Evolutionary conservation across 1,140 invertebrate species (phyloP).

Genomic region (Hycleus cichorii): DNA sequence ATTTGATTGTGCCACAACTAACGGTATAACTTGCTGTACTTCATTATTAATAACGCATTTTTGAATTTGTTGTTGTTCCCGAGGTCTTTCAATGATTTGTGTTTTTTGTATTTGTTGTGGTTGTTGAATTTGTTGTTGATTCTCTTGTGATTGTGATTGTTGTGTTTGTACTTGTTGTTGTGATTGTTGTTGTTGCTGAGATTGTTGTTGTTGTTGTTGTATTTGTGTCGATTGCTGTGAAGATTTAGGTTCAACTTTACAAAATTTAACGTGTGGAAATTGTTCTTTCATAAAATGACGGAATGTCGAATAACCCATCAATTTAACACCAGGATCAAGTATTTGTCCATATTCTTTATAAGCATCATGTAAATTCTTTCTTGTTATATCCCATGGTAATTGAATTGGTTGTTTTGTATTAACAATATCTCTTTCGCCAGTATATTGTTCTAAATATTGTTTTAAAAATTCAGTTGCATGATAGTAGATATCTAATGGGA

Average conservation of each 20-base stretch:
- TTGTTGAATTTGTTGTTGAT: conserved; percentile 46
- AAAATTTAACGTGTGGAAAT: conserved; percentile 69
- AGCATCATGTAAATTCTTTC: conserved; percentile 64
- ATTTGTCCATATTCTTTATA: conserved; percentile 66
- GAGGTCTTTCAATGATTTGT: conserved; percentile 40
- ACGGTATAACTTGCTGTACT: conserved; percentile 51
- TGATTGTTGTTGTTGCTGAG: conserved; percentile 38
- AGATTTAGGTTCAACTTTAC: conserved; percentile 53
- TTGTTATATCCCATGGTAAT: conserved; percentile 59
- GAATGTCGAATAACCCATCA: conserved; percentile 75
- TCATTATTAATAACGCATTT: conserved; percentile 43
- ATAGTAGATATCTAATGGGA: conserved; percentile 68
- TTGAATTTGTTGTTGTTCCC: conserved; percentile 47
- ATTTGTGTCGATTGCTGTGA: conserved; percentile 42
- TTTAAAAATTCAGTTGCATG: conserved; percentile 69
- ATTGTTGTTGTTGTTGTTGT: conserved; percentile 42
- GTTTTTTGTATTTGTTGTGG: conserved; percentile 46
- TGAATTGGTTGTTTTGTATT: conserved; percentile 52
- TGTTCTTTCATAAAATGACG: conserved; percentile 73
- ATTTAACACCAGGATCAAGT: conserved; percentile 56
- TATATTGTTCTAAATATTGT: conserved; percentile 57
- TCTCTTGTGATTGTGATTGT: conserved; percentile 38
- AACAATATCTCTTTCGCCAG: conserved; percentile 42
- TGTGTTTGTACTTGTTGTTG: conserved; percentile 43
- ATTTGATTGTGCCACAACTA: conserved; percentile 48